Conservation (phyloP, 30 jellyfish, hydroid and myxozoan species). For the Hydractinia symbiolongicarpus region DNA sequence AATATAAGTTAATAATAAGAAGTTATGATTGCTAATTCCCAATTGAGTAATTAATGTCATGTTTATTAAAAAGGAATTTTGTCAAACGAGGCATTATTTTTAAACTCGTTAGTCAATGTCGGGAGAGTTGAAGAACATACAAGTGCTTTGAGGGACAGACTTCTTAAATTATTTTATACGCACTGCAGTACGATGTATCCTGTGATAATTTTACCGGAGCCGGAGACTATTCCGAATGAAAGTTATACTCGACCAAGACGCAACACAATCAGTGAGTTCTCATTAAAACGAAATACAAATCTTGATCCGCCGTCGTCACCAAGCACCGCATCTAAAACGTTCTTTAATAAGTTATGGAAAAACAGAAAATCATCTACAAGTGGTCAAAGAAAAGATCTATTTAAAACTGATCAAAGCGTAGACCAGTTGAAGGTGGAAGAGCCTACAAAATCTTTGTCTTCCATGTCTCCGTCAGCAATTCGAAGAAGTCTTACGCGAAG, state of each 20-base stretch:
- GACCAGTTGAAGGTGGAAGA: neutral
- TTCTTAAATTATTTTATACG: no score
- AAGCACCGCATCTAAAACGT: neutral
- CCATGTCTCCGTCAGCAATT: neutral
- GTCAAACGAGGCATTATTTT: no score
- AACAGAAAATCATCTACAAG: neutral
- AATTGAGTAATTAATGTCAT: no score
- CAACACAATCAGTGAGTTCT: neutral
- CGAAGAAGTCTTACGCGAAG: slow-evolving; percentile 12
- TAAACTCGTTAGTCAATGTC: no score
- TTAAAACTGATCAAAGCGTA: neutral
- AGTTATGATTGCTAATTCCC: no score
- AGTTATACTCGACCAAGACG: slow-evolving; percentile 2
- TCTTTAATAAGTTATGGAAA: slow-evolving; percentile 1
- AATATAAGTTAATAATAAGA: no score
- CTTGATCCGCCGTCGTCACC: neutral
- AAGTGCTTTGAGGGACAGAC: no score
- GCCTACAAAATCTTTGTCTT: neutral
- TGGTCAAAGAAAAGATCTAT: neutral
- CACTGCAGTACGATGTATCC: no score
- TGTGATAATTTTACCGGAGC: no score
- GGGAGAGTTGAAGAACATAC: no score
- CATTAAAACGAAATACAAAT: neutral
- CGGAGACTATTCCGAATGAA: no score
- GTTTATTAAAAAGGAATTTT: no score